Conservation (phyloP, 2,113 vertebrate species). For the Alectura lathami region DNA sequence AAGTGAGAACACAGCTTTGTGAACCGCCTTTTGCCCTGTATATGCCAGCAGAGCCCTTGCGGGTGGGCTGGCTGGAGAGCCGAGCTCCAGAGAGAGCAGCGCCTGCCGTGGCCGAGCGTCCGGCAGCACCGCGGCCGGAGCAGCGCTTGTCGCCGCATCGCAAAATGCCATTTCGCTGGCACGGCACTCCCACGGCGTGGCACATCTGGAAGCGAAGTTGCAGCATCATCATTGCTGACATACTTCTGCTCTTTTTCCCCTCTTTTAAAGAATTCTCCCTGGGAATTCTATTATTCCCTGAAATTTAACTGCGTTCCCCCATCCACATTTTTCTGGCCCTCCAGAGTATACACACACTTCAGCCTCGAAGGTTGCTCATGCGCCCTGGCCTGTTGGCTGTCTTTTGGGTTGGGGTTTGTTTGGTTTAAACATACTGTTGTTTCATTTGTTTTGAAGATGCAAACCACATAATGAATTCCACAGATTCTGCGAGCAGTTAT, state of each 20-base stretch:
- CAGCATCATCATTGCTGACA: neutral
- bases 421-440: conserved; percentile 67
- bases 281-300: conserved; percentile 14
- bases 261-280: neutral
- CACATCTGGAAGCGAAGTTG: conserved; percentile 20
- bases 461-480: conserved; percentile 70
- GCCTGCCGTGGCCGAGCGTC: fast-evolving
- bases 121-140: fast-evolving
- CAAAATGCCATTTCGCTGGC: neutral
- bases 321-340: conserved; percentile 39
- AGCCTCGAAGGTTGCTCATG: conserved; percentile 43
- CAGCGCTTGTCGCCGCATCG: neutral
- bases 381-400: conserved; percentile 6
- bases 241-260: neutral
- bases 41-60: fast-evolving
- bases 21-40: neutral
- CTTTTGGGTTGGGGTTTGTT: conserved; percentile 57
- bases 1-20: neutral
- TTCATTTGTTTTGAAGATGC: conserved; percentile 69
- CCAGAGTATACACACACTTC: conserved; percentile 30
- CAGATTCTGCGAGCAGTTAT: conserved; percentile 19
- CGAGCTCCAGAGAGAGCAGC: neutral
- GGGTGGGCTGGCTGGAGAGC: neutral
- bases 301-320: conserved; percentile 17
- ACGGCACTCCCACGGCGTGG: fast-evolving